phyloP scores from a whole-genome alignment of 35 echinoderm and acorn worm species.

The Apostichopus japonicus region DNA sequence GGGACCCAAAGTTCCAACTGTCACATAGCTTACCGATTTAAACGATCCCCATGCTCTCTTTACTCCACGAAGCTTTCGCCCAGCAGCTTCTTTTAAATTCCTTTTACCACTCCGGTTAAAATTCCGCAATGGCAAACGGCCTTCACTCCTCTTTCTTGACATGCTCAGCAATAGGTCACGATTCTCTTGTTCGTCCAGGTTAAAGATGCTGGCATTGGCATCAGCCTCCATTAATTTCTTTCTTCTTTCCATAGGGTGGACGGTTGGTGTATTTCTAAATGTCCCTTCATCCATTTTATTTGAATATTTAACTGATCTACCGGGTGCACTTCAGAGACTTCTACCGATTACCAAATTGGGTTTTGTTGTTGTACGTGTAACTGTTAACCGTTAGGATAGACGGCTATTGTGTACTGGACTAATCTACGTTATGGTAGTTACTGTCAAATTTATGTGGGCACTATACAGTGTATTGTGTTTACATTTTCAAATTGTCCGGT shows the following conservation, averaged over 20 bases:
- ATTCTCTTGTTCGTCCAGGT: conserved; percentile 6
- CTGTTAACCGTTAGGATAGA: too few species aligned
- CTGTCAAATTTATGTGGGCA: neutral
- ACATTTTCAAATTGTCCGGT: neutral
- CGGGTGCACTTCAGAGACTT: too few species aligned
- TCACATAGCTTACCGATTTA: conserved; percentile 58
- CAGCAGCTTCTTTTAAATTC: conserved; percentile 34
- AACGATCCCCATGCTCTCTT: conserved; percentile 70
- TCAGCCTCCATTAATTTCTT: conserved; percentile 28
- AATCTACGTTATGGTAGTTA: neutral
- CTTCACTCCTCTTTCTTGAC: neutral
- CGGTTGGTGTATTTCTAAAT: conserved; percentile 50
- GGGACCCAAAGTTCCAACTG: too few species aligned
- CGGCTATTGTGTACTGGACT: too few species aligned
- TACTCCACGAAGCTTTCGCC: conserved; percentile 57
- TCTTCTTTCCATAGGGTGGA: conserved; percentile 56
- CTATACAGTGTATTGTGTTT: neutral
- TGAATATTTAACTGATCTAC: neutral
- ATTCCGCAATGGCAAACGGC: conserved; percentile 34
- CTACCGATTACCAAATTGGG: too few species aligned
- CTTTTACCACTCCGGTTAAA: neutral
- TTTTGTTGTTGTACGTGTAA: too few species aligned
- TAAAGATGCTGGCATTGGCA: conserved; percentile 1
- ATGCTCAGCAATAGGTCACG: neutral
- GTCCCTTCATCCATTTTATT: conserved; percentile 50